Conservation (phyloP, 2,797 vertebrate genomes). For the Thamnophis elegans region DNA sequence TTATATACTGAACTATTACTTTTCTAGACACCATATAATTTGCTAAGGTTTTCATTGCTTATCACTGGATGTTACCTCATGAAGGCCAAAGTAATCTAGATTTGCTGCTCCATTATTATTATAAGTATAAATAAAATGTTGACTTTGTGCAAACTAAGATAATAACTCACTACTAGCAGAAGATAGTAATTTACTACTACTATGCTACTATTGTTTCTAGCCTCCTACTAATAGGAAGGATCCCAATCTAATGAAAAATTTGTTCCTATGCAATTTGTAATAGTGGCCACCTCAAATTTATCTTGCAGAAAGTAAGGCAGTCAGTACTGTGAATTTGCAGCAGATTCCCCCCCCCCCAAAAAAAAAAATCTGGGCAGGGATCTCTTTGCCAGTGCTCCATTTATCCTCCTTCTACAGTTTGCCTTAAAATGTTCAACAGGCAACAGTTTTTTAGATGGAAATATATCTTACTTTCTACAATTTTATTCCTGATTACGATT, state of each 20-base stretch:
- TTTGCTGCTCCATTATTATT: no score
- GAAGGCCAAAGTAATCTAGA: no score
- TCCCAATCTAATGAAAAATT: not conserved
- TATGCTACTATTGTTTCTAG: not conserved
- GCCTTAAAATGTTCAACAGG: not conserved
- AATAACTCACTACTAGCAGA: not conserved
- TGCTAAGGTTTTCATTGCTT: no score
- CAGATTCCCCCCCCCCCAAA: not conserved
- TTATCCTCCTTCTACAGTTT: conserved; percentile 16
- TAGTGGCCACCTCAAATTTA: not conserved
- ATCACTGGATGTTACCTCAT: no score
- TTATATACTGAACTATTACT: no score
- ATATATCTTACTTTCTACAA: not conserved
- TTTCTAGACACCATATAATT: no score
- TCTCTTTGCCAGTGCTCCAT: not conserved
- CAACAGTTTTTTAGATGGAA: conserved; percentile 2
- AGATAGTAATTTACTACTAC: not conserved
- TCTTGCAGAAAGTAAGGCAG: conserved; percentile 10
- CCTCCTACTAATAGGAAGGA: not conserved
- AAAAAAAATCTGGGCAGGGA: conserved; percentile 2
- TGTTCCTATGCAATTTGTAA: not conserved
- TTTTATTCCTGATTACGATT: conserved; percentile 7
- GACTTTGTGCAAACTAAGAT: not conserved
- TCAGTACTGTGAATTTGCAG: conserved; percentile 5
- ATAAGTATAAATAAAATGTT: no score